Evolutionary conservation across 2,797 vertebrate species (phyloP).

Genomic region (Hemitrygon akajei): DNA sequence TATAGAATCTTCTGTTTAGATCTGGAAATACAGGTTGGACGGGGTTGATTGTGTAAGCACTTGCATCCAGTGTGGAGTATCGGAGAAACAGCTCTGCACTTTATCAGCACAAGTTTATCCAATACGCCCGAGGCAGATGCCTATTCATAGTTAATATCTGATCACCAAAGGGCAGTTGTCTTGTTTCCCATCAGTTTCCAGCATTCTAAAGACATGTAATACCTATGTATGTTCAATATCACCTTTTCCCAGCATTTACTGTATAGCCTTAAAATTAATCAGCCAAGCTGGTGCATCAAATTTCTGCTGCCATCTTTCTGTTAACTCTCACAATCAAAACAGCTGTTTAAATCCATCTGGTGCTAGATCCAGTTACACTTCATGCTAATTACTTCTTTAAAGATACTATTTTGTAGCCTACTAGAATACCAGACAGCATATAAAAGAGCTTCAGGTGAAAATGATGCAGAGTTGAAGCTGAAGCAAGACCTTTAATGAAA

Average conservation of each 20-base stretch:
- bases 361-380: constrained; percentile 2
- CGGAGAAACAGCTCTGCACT: background rate
- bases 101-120: constrained; percentile 9
- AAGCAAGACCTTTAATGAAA: background rate
- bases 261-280: background rate
- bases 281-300: constrained; percentile 5
- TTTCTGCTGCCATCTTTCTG: background rate
- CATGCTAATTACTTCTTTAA: constrained; percentile 7
- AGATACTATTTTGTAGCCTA: constrained; percentile 23
- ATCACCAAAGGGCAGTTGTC: background rate
- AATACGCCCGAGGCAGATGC: background rate
- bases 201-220: background rate
- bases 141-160: background rate
- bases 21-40: constrained; percentile 26
- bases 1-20: background rate
- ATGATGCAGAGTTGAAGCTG: too few species aligned
- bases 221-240: background rate
- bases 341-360: constrained; percentile 32
- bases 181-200: background rate
- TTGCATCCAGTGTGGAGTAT: background rate
- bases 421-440: background rate
- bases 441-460: background rate
- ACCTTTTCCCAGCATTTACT: background rate
- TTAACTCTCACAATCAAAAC: constrained; percentile 17
- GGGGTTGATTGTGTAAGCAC: background rate